These are phyloP conservation scores for Episyrphus balteatus DNA, from an alignment of 1,140 invertebrate species.

Conservation along the genomic window DNA sequence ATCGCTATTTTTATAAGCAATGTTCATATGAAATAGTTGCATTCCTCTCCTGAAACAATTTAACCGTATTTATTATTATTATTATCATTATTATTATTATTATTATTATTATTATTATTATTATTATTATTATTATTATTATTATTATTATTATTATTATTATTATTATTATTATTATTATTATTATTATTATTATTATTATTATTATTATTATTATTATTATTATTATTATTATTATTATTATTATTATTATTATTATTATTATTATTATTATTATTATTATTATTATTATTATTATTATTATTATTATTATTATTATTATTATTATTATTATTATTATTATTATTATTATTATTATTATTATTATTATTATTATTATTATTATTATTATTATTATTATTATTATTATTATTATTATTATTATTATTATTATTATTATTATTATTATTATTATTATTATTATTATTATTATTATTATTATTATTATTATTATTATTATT, in stretches of 20 bases:
- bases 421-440: constrained; percentile 5
- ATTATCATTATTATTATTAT: constrained; percentile 4
- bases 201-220: constrained; percentile 4
- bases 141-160: constrained; percentile 5
- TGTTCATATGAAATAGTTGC: too few species aligned
- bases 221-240: constrained; percentile 3
- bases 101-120: constrained; percentile 4
- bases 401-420: constrained; percentile 4
- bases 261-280: constrained; percentile 5
- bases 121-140: constrained; percentile 5
- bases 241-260: constrained; percentile 4
- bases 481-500: constrained; percentile 5
- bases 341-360: constrained; percentile 4
- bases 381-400: constrained; percentile 5
- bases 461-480: constrained; percentile 4
- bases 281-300: constrained; percentile 4
- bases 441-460: constrained; percentile 5
- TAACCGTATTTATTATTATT: constrained; percentile 3
- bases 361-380: constrained; percentile 5
- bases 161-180: constrained; percentile 4
- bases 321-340: constrained; percentile 5
- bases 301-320: constrained; percentile 5
- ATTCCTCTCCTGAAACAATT: too few species aligned
- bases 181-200: constrained; percentile 5
- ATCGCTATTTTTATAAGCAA: too few species aligned